Base-by-base conservation (phyloP, 2,113 vertebrate species). In the Hystrix brachyura region DNA sequence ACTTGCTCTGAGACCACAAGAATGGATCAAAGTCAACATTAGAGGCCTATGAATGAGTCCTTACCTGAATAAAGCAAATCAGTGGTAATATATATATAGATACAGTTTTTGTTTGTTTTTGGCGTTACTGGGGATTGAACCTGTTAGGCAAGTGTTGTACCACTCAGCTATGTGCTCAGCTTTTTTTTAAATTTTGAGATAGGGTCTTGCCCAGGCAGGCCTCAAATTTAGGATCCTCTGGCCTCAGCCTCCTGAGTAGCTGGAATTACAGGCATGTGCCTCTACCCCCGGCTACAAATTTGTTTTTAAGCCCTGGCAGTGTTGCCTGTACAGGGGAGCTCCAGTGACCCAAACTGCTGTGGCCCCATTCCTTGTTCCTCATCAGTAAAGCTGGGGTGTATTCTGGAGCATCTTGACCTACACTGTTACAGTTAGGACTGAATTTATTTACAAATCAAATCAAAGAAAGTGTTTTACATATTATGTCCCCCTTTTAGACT, bases 401-500 rank as follows among this genome's bases (percentile, higher is more conserved):
- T 34, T 64, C 27, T 85, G 17, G 51, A 34, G 76, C 51, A 80
- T 51, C 21, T 6, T 6, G 64, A 2, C 46, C 19, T 89, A 59
- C 32, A 57, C 64, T 71, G 0, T 69, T 83, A 29, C 5, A 92
- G 55, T 90, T 87, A 81, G 71, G 62, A 90, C 55, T n/a, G 67
- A 87, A 80, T 81, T 74, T 96, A 85, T 91, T 90, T 93, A 69
- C 27, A 92, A 57, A 85, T 59, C 46, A 80, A 62, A 80, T 55
- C 76, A 88, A 80, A 91, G 5, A 69, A 80, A 8, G 17, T 79
- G 59, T n/a, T 87, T 96, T 89, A 86, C 13, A 38, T 94, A 87
- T 97, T 83, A 21, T 71, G 18, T 86, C 32, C 59, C 18, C 60
- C 65, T 96, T 94, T 91, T n/a, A 51, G 91, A 84, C 96, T 95